Evolutionary conservation across 2,888 invertebrate species (phyloP).

Genomic region (Alloplasta piceator): DNA sequence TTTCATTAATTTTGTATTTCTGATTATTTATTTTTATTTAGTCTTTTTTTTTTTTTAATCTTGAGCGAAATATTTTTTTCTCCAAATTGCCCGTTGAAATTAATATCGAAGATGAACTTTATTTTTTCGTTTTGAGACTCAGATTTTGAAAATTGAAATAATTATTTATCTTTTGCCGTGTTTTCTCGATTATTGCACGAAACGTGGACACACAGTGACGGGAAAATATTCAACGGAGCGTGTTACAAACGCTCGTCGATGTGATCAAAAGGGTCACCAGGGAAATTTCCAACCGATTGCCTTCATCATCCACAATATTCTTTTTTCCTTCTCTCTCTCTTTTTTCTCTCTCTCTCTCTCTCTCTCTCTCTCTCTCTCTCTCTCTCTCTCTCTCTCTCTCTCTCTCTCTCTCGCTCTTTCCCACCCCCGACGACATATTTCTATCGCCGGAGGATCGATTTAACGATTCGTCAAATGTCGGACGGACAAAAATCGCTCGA

Average conservation of each 20-base stretch:
- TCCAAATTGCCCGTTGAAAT: too few species aligned
- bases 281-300: conserved; percentile 81
- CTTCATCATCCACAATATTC: conserved; percentile 41
- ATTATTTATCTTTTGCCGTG: too few species aligned
- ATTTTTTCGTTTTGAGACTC: too few species aligned
- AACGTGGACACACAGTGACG: conserved; percentile 16
- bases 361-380: background rate
- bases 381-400: conserved; percentile 6
- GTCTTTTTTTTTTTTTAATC: too few species aligned
- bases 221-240: conserved; percentile 40
- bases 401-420: background rate
- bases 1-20: conserved; percentile 21
- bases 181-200: conserved; percentile 39
- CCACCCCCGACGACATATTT: conserved; percentile 59
- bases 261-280: conserved; percentile 79
- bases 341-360: background rate
- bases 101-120: too few species aligned
- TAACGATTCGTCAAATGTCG: conserved; percentile 50
- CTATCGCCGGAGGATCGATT: conserved; percentile 65
- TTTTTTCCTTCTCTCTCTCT: conserved; percentile 14
- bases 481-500: conserved; percentile 23
- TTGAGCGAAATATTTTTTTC: too few species aligned
- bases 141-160: too few species aligned
- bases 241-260: conserved; percentile 53
- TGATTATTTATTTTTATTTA: conserved; percentile 27